Evolutionary conservation across 2,113 vertebrate species (phyloP).

Genomic region (Gallinago jamesoni): DNA sequence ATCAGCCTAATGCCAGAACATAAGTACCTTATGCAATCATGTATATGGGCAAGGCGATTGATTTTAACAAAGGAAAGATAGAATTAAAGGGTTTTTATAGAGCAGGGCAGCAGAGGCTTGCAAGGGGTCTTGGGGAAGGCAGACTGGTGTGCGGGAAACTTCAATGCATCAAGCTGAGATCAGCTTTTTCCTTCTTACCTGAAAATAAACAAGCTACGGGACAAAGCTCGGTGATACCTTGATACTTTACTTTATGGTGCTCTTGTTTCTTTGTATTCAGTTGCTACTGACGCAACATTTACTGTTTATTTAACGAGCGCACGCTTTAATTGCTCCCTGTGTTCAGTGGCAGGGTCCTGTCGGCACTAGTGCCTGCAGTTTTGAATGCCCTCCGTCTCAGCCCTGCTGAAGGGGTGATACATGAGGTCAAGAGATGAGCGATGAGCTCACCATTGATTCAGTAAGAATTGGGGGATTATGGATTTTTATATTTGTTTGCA

Average conservation of each 20-base stretch:
- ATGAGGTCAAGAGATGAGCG: not conserved
- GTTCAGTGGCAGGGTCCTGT: not conserved
- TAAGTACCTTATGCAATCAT: not conserved
- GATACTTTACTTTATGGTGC: not conserved
- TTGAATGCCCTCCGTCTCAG: not conserved
- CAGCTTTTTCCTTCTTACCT: not conserved
- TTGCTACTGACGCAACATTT: not conserved
- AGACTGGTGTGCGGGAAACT: not conserved
- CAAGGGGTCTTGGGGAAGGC: not conserved
- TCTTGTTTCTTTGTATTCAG: not conserved
- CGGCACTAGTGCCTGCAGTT: not conserved
- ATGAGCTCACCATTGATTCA: not conserved
- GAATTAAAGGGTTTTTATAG: not conserved
- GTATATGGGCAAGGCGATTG: not conserved
- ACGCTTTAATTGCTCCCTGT: fast-evolving
- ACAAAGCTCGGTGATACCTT: not conserved
- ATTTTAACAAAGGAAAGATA: not conserved
- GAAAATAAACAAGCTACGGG: not conserved
- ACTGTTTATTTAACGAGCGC: not conserved
- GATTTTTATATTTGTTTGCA: not conserved
- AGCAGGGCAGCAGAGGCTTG: not conserved
- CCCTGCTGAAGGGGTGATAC: not conserved
- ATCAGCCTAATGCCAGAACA: not conserved
- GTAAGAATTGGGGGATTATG: not conserved
- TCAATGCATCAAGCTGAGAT: not conserved